Evolutionary conservation across 2,888 invertebrate species (phyloP), one percentile per base, ranked within the genome.

Genomic region (Tenthredo livida): DNA sequence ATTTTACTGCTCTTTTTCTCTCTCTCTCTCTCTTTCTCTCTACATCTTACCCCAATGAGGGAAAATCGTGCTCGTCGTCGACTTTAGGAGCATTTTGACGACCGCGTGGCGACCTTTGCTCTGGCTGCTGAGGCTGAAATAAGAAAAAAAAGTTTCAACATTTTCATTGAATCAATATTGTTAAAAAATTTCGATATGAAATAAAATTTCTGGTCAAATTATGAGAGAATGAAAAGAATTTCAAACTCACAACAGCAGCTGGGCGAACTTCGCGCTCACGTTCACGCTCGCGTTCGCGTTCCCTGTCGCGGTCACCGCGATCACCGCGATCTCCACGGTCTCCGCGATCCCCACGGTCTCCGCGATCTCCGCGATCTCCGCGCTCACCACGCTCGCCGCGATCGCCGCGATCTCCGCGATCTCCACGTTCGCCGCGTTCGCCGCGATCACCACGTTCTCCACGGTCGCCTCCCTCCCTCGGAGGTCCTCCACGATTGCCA

Each of bases 21-120:
- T 78, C 21, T 78, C 58, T 78, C 85, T 87, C 85, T 85, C 85
- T 87, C 75, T 86, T 80, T 80, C 70, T 80, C 75, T 86, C 25
- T 85, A 29, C 29, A 15, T 21, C 25, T 94, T 97, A 97, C 94
- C 97, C 97, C 93, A 98, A 96, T 93, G 98, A 97, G 90, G 98
- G 98, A 94, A 99, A 98, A 94, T 98, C 98, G 94, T 97, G 97
- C 95, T 98, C 98, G 94, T 98, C 98, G 93, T 98, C 98, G 88
- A 99, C 98, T 94, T 98, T 98, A 29, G 98, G 98, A 89, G 97
- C 96, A 86, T 94, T 93, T 86, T 93, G 93, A 89, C 93, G 93
- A 85, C 92, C 92, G 82, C 93, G 92, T 21, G 93, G 93, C 70
- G 93, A 92, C 87, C 91, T 92, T 84, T 93, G 93, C 86, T 93